These are phyloP conservation scores for Tetragonula clypearis DNA, from an alignment of 1,140 invertebrate genomes.

Conservation along the genomic window DNA sequence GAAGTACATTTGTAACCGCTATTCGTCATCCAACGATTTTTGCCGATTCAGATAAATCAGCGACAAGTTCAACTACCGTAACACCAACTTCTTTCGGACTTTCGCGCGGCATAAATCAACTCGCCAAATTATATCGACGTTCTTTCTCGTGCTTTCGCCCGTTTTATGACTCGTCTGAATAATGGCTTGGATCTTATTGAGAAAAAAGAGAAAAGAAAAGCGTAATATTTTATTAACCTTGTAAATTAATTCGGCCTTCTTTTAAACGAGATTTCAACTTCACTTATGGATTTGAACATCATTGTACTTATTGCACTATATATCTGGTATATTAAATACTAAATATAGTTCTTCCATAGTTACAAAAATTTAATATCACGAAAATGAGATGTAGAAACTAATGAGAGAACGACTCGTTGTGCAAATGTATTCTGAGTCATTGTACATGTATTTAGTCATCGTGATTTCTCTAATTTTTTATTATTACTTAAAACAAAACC, in stretches of 20 bases:
- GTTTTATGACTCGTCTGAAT: background rate
- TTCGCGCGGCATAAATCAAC: slow-evolving; percentile 11
- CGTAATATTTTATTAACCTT: background rate
- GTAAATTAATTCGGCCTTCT: background rate
- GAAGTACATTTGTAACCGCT: background rate
- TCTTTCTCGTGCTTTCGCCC: background rate
- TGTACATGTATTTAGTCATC: background rate
- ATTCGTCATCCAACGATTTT: slow-evolving; percentile 14
- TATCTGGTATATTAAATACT: no score
- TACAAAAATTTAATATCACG: no score
- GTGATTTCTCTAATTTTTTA: no score
- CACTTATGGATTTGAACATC: background rate
- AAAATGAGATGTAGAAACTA: no score
- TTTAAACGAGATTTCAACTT: background rate
- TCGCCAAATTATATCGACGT: background rate
- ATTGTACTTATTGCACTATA: no score
- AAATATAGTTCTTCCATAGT: no score
- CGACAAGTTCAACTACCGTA: slow-evolving; percentile 9
- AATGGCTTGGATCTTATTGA: background rate
- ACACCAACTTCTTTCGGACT: slow-evolving; percentile 9
- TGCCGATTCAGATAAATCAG: slow-evolving; percentile 23
- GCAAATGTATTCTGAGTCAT: no score
- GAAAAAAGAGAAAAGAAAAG: background rate
- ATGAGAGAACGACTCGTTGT: no score
- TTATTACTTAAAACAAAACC: no score